Conservation (phyloP, 2,797 vertebrate species). For the Molossus molossus region DNA sequence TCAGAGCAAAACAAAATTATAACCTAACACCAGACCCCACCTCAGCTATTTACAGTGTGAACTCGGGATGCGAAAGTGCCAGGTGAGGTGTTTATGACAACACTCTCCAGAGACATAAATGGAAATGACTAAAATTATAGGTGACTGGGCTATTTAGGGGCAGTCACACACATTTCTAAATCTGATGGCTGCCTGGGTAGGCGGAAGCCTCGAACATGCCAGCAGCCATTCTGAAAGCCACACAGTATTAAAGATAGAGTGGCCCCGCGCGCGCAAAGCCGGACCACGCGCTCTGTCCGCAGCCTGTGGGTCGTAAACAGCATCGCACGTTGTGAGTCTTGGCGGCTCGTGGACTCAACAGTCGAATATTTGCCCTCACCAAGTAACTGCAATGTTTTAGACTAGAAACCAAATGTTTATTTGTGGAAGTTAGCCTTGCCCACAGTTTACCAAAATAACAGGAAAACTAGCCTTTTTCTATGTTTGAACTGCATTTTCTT, state of each 20-base stretch:
- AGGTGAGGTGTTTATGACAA: conserved; percentile 80
- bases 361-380: conserved; percentile 21
- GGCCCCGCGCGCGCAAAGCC: conserved; percentile 1
- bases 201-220: conserved; percentile 66
- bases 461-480: conserved; percentile 53
- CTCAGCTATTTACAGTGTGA: conserved; percentile 79
- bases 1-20: conserved; percentile 69
- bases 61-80: conserved; percentile 66
- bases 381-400: not conserved
- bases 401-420: conserved; percentile 72
- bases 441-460: conserved; percentile 79
- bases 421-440: conserved; percentile 77
- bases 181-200: conserved; percentile 64
- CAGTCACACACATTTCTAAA: conserved; percentile 83
- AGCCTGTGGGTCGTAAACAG: not conserved
- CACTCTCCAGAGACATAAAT: conserved; percentile 77
- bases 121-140: conserved; percentile 85
- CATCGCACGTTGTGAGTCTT: not conserved
- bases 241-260: conserved; percentile 66
- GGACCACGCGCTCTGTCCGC: conserved; percentile 21
- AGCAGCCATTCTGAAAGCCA: conserved; percentile 66
- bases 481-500: conserved; percentile 71
- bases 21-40: conserved; percentile 70
- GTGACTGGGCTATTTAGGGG: conserved; percentile 78
- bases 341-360: not conserved